Evolutionary conservation across 2,113 vertebrate species (phyloP).

Genomic region (Cynoglossus semilaevis): DNA sequence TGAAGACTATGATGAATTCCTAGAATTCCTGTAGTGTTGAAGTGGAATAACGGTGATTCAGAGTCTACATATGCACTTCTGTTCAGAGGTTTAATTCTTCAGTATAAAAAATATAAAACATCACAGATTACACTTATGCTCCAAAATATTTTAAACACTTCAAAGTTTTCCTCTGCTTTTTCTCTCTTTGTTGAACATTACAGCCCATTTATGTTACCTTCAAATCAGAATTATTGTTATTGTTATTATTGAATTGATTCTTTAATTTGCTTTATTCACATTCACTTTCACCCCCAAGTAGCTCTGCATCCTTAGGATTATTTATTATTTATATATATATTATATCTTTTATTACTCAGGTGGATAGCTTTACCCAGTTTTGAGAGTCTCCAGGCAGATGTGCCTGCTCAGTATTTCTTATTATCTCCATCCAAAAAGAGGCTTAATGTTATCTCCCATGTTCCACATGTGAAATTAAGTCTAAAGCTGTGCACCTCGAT

Average conservation of each 20-base stretch:
- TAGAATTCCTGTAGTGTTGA: too few relatives aligned
- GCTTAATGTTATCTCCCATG: constrained; percentile 37
- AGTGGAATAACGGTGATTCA: too few relatives aligned
- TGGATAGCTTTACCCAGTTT: constrained; percentile 31
- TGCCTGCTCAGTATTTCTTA: constrained; percentile 34
- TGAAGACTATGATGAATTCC: too few relatives aligned
- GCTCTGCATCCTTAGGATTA: constrained; percentile 31
- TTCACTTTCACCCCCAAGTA: constrained; percentile 26
- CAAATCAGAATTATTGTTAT: too few relatives aligned
- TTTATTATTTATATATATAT: constrained; percentile 46
- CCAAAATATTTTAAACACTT: too few relatives aligned
- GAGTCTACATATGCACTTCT: too few relatives aligned
- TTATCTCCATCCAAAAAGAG: constrained; percentile 43
- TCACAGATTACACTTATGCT: too few relatives aligned
- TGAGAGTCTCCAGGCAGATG: constrained; percentile 39
- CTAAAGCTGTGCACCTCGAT: constrained; percentile 13
- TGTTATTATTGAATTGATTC: constrained; percentile 40
- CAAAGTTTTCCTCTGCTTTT: background rate
- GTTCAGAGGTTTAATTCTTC: too few relatives aligned
- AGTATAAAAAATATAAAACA: too few relatives aligned
- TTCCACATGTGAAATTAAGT: constrained; percentile 33
- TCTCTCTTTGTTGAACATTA: constrained; percentile 9
- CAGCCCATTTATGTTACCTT: constrained; percentile 3
- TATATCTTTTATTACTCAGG: constrained; percentile 51
- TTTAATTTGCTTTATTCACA: constrained; percentile 24